These are phyloP conservation scores for Luperina testacea DNA, from an alignment of 2,888 invertebrate species.

Conservation along the genomic window DNA sequence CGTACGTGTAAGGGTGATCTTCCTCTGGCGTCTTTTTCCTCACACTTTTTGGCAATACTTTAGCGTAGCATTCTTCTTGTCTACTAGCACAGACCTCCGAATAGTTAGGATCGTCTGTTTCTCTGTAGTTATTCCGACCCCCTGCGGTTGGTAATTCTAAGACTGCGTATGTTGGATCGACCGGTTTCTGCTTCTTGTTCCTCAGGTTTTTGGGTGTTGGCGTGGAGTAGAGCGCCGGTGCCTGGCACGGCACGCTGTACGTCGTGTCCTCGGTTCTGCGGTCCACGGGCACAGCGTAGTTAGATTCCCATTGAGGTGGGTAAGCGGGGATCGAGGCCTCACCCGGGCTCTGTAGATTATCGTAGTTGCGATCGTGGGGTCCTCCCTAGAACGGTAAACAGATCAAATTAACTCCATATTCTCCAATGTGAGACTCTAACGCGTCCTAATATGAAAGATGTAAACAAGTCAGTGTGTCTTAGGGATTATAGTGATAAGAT, in stretches of 20 bases:
- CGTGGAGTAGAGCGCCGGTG: constrained; percentile 20
- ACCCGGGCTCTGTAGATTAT: constrained; percentile 17
- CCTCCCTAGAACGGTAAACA: constrained; percentile 21
- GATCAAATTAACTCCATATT: background rate
- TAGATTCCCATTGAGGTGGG: constrained; percentile 43
- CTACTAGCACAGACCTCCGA: constrained; percentile 40
- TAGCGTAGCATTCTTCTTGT: constrained; percentile 21
- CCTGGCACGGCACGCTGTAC: constrained; percentile 38
- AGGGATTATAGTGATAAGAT: background rate
- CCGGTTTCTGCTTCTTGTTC: constrained; percentile 1
- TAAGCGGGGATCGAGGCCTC: constrained; percentile 21
- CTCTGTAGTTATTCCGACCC: constrained; percentile 23
- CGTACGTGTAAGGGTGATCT: constrained; percentile 15
- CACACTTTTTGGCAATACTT: constrained; percentile 22
- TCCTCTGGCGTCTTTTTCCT: constrained; percentile 30
- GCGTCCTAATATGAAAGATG: background rate
- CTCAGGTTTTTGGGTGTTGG: constrained; percentile 33
- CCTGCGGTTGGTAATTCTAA: background rate
- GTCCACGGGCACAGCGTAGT: constrained; percentile 41
- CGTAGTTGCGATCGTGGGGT: constrained; percentile 7
- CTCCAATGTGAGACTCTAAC: background rate
- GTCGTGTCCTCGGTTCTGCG: constrained; percentile 33
- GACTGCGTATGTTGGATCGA: constrained; percentile 28
- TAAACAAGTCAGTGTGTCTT: background rate
- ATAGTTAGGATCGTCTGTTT: constrained; percentile 45